These are phyloP conservation scores for Stichopus chloronotus DNA, from an alignment of 35 echinoderm and acorn worm genomes.

Conservation along the genomic window DNA sequence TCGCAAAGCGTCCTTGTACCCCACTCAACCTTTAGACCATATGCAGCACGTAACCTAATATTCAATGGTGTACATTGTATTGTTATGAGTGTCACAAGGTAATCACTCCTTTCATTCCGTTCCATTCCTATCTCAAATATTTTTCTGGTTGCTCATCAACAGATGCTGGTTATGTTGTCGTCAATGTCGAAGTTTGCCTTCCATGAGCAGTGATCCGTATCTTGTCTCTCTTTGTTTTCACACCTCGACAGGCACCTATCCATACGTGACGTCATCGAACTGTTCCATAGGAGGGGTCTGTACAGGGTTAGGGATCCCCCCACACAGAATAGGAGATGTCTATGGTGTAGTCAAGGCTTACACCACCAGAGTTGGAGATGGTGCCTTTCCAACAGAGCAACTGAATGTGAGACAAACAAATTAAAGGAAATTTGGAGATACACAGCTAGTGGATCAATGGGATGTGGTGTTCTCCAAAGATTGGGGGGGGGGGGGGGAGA, in stretches of 20 bases:
- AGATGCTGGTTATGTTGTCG: too few relatives aligned
- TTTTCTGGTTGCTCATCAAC: too few relatives aligned
- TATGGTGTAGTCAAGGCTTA: conserved; percentile 95
- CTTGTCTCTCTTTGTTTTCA: background rate
- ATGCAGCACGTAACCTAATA: too few relatives aligned
- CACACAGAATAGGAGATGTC: conserved; percentile 82
- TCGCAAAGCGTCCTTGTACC: too few relatives aligned
- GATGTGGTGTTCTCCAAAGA: background rate
- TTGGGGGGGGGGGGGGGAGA: background rate
- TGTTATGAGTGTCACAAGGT: too few relatives aligned
- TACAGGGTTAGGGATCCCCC: conserved; percentile 91
- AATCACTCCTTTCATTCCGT: too few relatives aligned
- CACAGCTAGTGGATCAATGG: background rate
- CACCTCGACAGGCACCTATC: conserved; percentile 82
- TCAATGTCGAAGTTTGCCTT: too few relatives aligned
- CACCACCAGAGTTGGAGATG: conserved; percentile 95
- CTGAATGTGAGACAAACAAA: conserved; percentile 73
- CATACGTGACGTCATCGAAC: conserved; percentile 97
- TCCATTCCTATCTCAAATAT: too few relatives aligned
- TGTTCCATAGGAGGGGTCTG: conserved; percentile 94
- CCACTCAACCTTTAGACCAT: too few relatives aligned
- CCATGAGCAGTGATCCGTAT: too few relatives aligned
- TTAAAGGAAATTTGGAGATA: background rate
- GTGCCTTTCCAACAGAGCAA: conserved; percentile 91
- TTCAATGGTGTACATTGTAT: too few relatives aligned